phyloP scores from a whole-genome alignment of 2,797 vertebrate species.

The Phoebastria nigripes region DNA sequence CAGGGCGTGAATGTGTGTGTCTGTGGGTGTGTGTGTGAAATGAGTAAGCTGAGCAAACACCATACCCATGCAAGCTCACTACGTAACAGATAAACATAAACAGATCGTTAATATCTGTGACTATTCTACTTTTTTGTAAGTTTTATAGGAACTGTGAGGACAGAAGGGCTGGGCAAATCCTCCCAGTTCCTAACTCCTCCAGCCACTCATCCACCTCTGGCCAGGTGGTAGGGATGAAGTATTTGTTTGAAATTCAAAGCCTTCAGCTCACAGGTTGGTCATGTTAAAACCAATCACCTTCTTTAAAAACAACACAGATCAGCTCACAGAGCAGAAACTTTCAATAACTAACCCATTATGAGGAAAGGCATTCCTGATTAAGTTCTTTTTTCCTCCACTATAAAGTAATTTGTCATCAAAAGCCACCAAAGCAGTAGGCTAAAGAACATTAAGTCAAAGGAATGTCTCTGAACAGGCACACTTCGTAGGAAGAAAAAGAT shows the following conservation, averaged over 20 bases:
- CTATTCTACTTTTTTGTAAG: neutral
- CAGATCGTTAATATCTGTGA: neutral
- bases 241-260: neutral
- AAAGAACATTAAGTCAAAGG: neutral
- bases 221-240: neutral
- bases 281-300: neutral
- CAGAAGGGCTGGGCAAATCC: neutral
- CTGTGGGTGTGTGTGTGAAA: slow-evolving; percentile 41
- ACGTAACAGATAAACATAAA: neutral
- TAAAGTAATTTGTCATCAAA: neutral
- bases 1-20: slow-evolving; percentile 32
- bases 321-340: neutral
- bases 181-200: neutral
- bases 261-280: neutral
- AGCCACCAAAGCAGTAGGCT: neutral
- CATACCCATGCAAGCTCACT: slow-evolving; percentile 1
- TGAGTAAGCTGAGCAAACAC: slow-evolving; percentile 55
- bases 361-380: neutral
- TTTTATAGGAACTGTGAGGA: neutral
- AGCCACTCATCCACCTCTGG: neutral
- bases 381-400: neutral
- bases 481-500: neutral
- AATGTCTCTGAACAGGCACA: neutral
- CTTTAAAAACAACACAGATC: neutral
- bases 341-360: neutral